Conservation (phyloP, 1,140 invertebrate species). For the Octopus bimaculoides region DNA sequence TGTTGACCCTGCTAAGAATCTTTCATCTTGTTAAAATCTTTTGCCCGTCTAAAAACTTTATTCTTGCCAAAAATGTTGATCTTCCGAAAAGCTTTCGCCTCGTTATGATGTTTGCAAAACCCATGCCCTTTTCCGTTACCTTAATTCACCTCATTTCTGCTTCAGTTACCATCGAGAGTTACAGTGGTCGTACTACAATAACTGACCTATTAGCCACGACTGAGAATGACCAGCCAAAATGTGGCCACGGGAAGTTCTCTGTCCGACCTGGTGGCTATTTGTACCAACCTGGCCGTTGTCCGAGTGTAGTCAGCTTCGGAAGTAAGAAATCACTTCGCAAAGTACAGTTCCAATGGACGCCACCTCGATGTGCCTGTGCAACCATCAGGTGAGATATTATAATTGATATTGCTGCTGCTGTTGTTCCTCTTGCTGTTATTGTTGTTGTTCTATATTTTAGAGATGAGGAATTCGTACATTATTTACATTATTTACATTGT, state of each 20-base stretch:
- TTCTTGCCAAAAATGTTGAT: too few relatives aligned
- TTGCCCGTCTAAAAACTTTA: too few relatives aligned
- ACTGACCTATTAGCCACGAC: neutral
- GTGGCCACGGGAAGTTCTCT: neutral
- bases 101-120: neutral
- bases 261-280: neutral
- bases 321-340: neutral
- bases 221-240: neutral
- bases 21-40: too few relatives aligned
- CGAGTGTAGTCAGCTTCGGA: slow-evolving; percentile 7
- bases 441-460: too few relatives aligned
- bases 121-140: neutral
- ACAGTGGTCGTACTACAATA: neutral
- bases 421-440: too few relatives aligned
- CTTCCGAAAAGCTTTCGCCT: too few relatives aligned
- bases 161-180: neutral
- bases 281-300: neutral
- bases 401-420: too few relatives aligned
- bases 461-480: too few relatives aligned
- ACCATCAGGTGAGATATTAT: neutral
- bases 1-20: too few relatives aligned
- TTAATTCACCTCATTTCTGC: neutral
- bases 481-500: too few relatives aligned
- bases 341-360: neutral
- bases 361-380: neutral